Percentiles rank a stretch among this genome's conserved stretches.
Evolutionary conservation across 2,888 invertebrate species (phyloP).

Genomic region (Tachina grossa): DNA sequence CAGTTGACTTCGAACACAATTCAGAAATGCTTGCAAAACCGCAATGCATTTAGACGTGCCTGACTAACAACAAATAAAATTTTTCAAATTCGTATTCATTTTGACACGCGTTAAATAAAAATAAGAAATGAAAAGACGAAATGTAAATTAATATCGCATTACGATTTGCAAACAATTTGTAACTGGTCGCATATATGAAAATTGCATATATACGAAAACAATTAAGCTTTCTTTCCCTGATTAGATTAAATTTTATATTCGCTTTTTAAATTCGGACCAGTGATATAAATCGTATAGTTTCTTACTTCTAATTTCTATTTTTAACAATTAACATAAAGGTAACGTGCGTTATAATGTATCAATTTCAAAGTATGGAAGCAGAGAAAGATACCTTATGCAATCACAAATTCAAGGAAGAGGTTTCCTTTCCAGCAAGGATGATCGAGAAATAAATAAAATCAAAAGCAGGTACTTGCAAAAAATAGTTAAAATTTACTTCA

Average conservation of each 20-base stretch:
- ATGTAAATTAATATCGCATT: too few species aligned
- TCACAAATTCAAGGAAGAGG: conserved; percentile 84
- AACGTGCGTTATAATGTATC: conserved; percentile 85
- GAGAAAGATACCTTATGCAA: conserved; percentile 85
- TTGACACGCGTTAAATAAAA: too few species aligned
- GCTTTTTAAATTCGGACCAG: not conserved
- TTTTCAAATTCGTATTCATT: too few species aligned
- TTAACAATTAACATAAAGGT: conserved; percentile 81
- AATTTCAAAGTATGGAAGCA: conserved; percentile 87
- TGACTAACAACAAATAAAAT: too few species aligned
- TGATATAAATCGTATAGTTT: not conserved
- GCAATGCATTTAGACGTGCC: too few species aligned
- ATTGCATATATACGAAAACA: too few species aligned
- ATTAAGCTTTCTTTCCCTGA: too few species aligned
- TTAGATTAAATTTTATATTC: not conserved
- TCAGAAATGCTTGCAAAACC: too few species aligned
- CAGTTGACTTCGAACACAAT: too few species aligned
- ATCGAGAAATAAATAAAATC: conserved; percentile 81
- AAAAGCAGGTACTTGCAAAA: conserved; percentile 74
- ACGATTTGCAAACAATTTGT: too few species aligned
- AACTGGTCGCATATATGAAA: too few species aligned
- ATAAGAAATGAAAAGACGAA: too few species aligned
- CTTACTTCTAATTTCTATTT: conserved; percentile 7
- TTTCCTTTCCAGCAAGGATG: conserved; percentile 85
- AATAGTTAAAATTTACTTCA: not conserved